Evolutionary conservation across 2,113 vertebrate species (phyloP).

Genomic region (Bostrychus sinensis): DNA sequence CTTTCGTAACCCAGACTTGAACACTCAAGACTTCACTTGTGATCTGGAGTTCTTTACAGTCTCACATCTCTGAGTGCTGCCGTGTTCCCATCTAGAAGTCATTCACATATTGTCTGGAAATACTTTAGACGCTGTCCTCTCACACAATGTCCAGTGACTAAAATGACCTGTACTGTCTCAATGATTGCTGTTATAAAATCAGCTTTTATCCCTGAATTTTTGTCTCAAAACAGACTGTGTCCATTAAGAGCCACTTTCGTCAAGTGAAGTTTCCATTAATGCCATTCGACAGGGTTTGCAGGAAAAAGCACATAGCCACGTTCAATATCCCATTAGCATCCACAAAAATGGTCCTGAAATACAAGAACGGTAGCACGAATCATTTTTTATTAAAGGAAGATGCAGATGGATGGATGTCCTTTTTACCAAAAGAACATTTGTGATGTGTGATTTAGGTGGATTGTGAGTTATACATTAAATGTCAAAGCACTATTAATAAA

Average conservation of each 20-base stretch:
- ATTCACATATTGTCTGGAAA: no score
- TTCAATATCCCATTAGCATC: not conserved
- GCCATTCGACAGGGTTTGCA: not conserved
- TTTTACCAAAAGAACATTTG: not conserved
- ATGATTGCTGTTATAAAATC: not conserved
- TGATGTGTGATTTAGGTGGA: not conserved
- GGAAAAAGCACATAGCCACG: not conserved
- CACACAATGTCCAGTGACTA: not conserved
- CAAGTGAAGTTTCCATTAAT: not conserved
- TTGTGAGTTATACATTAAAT: not conserved
- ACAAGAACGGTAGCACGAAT: not conserved
- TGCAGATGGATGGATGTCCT: not conserved
- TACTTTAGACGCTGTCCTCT: not conserved
- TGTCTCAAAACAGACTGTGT: constrained; percentile 2
- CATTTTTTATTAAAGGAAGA: not conserved
- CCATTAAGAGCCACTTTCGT: not conserved
- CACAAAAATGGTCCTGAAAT: not conserved
- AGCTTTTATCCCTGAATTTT: not conserved
- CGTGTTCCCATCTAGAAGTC: no score
- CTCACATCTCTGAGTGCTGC: no score
- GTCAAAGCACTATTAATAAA: not conserved
- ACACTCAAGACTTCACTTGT: no score
- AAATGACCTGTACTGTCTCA: not conserved
- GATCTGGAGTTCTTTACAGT: no score
- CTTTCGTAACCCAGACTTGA: no score